Percentiles rank a stretch among this genome's conserved stretches.
phyloP scores from a whole-genome alignment of 2,888 invertebrate species.

The Lymantria monacha region DNA sequence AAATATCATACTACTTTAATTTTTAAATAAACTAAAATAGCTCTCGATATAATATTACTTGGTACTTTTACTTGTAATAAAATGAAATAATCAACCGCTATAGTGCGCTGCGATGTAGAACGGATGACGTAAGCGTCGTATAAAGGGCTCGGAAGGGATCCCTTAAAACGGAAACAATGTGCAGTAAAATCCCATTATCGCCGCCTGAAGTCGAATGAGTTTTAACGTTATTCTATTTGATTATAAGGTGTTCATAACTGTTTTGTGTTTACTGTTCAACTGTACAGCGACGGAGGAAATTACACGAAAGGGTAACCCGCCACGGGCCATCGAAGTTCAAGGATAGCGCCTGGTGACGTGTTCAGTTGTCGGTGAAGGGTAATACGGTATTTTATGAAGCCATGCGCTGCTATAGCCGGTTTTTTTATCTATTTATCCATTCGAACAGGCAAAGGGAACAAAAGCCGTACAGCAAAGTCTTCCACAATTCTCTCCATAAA shows the following conservation, averaged over 20 bases:
- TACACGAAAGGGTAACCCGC: too few species aligned
- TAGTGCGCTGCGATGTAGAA: constrained; percentile 11
- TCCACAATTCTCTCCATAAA: too few species aligned
- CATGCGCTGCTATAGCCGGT: too few species aligned
- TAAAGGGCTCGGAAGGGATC: constrained; percentile 28
- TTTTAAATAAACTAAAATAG: neutral
- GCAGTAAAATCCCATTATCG: constrained; percentile 21
- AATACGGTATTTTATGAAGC: too few species aligned
- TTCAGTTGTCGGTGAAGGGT: too few species aligned
- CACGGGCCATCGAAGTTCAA: too few species aligned
- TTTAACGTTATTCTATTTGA: constrained; percentile 13
- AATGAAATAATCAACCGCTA: constrained; percentile 21
- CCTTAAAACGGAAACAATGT: constrained; percentile 28
- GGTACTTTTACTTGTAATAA: constrained; percentile 11
- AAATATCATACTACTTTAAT: too few species aligned
- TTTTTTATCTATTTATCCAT: too few species aligned
- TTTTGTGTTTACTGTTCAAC: neutral
- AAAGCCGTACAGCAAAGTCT: too few species aligned
- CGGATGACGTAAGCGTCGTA: constrained; percentile 28
- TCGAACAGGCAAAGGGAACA: too few species aligned
- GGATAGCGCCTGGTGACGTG: too few species aligned
- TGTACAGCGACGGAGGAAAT: too few species aligned
- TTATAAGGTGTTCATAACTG: constrained; percentile 1
- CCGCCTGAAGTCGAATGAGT: constrained; percentile 6
- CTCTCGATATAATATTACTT: constrained; percentile 3